A percentile compares a stretch with the other conserved stretches of the same genome.
Evolutionary conservation across 2,113 vertebrate genomes (phyloP).

Genomic region (Canis aureus): DNA sequence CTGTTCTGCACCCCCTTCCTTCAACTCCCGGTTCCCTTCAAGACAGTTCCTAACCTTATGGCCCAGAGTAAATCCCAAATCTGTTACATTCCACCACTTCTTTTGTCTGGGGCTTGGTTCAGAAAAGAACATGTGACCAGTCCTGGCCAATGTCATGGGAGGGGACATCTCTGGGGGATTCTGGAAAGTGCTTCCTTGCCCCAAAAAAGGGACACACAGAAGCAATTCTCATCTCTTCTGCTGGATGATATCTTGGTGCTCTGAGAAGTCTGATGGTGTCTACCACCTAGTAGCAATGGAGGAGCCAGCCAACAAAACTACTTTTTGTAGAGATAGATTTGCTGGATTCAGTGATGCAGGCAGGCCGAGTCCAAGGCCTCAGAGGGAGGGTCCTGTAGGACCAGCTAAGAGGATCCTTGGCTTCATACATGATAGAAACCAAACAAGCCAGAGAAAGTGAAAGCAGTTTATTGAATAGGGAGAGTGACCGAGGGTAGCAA

Average conservation of each 20-base stretch:
- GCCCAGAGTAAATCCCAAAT: not conserved
- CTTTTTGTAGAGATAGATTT: not conserved
- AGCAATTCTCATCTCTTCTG: not conserved
- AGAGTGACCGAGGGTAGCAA: not conserved
- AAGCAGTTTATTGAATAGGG: not conserved
- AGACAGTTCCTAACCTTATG: not conserved
- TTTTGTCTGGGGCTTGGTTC: not conserved
- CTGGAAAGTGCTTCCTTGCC: slow-evolving; percentile 6
- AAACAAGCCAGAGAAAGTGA: not conserved
- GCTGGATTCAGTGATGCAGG: not conserved
- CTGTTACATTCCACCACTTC: not conserved
- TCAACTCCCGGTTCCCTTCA: fast-evolving
- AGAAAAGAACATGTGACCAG: not conserved
- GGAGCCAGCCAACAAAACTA: not conserved
- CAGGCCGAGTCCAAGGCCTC: not conserved
- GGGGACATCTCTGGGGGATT: not conserved
- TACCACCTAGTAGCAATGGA: not conserved
- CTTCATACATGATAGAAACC: not conserved
- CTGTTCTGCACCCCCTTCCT: fast-evolving
- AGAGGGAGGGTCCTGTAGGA: not conserved
- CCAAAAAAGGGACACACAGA: not conserved
- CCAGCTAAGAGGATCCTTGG: not conserved
- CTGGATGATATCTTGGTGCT: not conserved
- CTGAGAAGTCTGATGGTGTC: not conserved
- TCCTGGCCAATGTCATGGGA: not conserved